phyloP scores from a whole-genome alignment of 2,797 vertebrate species.

The Emydoidea blandingii region DNA sequence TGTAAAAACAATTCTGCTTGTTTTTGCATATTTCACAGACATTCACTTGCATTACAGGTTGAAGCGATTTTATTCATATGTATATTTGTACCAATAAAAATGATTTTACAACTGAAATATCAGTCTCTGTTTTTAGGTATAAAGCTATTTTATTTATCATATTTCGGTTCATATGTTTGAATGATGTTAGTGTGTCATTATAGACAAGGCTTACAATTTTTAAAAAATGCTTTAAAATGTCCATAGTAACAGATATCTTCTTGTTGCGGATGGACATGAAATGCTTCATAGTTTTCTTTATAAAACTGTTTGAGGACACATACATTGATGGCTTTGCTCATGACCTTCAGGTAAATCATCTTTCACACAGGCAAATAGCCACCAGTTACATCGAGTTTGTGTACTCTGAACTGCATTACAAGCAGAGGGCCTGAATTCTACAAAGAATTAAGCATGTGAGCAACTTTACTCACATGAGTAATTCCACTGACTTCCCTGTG shows the following conservation, averaged over 20 bases:
- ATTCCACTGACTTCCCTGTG: neutral
- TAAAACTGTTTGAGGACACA: neutral
- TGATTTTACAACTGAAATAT: conserved; percentile 87
- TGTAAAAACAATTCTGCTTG: conserved; percentile 81
- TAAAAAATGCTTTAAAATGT: neutral
- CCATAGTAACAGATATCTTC: neutral
- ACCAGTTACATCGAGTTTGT: neutral
- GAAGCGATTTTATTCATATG: conserved; percentile 88
- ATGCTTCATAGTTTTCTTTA: neutral
- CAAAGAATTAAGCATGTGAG: neutral
- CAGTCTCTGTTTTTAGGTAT: neutral
- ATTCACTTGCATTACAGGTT: conserved; percentile 82
- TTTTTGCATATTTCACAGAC: conserved; percentile 82
- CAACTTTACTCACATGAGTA: neutral
- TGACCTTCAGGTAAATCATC: neutral
- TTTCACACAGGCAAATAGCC: neutral
- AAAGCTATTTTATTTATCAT: neutral
- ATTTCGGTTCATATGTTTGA: neutral
- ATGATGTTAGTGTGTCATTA: neutral
- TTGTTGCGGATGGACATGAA: neutral
- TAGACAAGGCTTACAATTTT: neutral
- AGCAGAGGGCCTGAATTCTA: neutral
- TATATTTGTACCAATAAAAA: conserved; percentile 95
- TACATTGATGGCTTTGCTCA: neutral
- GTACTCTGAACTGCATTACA: neutral